These are phyloP conservation scores for Amblyraja radiata DNA, from an alignment of 2,797 vertebrate genomes.

Conservation along the genomic window DNA sequence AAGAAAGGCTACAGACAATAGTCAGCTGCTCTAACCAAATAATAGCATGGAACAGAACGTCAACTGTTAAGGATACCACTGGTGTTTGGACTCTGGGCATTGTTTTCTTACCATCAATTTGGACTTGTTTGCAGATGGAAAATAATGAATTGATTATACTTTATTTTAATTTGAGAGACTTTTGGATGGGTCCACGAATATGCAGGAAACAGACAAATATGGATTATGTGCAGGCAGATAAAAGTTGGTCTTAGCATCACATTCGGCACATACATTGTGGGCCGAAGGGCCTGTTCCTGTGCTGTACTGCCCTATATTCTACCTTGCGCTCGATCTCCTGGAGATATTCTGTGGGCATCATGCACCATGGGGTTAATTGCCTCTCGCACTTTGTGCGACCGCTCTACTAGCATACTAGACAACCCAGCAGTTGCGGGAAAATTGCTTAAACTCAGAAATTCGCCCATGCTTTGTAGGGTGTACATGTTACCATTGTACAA, in stretches of 20 bases:
- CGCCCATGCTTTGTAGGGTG: background rate
- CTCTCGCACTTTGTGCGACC: background rate
- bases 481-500: background rate
- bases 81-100: background rate
- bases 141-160: background rate
- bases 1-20: too few species aligned
- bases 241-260: too few species aligned
- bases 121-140: background rate
- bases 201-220: too few species aligned
- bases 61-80: background rate
- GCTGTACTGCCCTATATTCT: too few species aligned
- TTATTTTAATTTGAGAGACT: background rate
- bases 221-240: too few species aligned
- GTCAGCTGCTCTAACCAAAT: background rate
- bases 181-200: too few species aligned
- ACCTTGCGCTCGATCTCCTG: too few species aligned
- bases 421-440: background rate
- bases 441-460: background rate
- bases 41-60: background rate
- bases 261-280: too few species aligned
- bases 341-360: background rate
- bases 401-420: background rate
- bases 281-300: too few species aligned
- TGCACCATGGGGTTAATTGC: background rate
- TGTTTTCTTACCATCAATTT: background rate